Base-by-base conservation (phyloP, 2,797 vertebrate genomes). In the Sternotherus odoratus region DNA sequence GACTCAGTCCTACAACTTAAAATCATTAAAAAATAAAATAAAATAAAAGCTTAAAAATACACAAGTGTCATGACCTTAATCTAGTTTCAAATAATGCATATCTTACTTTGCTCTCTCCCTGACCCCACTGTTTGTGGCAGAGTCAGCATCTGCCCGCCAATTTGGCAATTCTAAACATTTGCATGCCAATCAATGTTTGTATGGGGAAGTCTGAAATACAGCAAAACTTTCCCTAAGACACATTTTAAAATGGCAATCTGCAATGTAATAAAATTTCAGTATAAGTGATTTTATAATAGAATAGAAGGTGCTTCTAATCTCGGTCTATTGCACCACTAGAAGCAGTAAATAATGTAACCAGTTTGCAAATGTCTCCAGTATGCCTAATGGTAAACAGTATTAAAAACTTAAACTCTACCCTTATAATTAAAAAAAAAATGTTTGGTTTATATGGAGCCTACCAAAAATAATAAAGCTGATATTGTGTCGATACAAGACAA, bases 111-210 rank as follows among this genome's bases (percentile, higher is more conserved):
- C 95, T 98, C 96, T 94, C 94, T 98, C 94, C 96, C 95, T 96
- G 97, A 98, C 97, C 97, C 96, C 95, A 90, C 95, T 95, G 91
- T 95, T 97, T 97, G 97, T 94, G 94, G 97, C 83, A 92, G 92
- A 97, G 97, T 97, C 97, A 98, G 95, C 90, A 33, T 95, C 93
- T 92, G 54, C 96, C 96, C 92, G 97, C 97, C 98, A 98, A 97
- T 97, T 98, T 98, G 98, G 98, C 98, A 98, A 98, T 97, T 87
- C 95, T 92, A 95, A 98, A 97, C 97, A 96, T 97, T 97, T 95
- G 95, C 96, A 97, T 98, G 97, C 97, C 97, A 98, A 98, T 98
- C 97, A 95, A 92, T 97, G 97, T 97, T 98, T 97, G 95, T 94
- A 96, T 95, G 94, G 96, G 96, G 96, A 97, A 97, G 96, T 93